A percentile compares a stretch with the other conserved stretches of the same genome.
Evolutionary conservation across 2,797 vertebrate species (phyloP).

Genomic region (Rachycentron canadum): DNA sequence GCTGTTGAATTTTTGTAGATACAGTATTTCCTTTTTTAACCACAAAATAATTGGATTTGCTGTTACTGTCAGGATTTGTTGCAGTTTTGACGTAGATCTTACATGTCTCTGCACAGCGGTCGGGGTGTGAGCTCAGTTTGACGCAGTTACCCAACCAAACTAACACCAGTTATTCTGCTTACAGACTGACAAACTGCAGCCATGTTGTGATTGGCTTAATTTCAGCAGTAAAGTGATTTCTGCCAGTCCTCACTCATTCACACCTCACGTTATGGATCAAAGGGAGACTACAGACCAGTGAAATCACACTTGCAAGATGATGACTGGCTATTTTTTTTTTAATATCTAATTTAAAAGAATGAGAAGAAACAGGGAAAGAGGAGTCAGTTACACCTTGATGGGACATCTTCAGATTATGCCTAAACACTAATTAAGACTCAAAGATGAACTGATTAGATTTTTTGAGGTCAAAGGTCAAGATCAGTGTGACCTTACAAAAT

Average conservation of each 20-base stretch:
- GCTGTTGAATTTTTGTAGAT: neutral
- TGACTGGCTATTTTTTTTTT: neutral
- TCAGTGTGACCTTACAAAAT: too few relatives aligned
- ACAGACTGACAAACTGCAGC: neutral
- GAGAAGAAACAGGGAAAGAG: too few relatives aligned
- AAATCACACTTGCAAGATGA: neutral
- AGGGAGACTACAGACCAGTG: neutral
- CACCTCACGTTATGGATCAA: neutral
- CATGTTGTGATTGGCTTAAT: neutral
- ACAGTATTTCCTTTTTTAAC: neutral
- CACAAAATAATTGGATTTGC: slow-evolving; percentile 8
- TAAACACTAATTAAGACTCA: too few relatives aligned
- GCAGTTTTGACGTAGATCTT: neutral
- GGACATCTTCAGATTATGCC: too few relatives aligned
- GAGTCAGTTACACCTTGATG: too few relatives aligned
- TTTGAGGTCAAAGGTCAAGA: too few relatives aligned
- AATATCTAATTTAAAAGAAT: neutral
- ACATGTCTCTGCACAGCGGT: neutral
- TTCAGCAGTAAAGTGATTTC: neutral
- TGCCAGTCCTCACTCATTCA: neutral
- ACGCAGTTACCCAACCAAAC: slow-evolving; percentile 4
- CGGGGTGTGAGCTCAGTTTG: neutral
- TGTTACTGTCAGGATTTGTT: neutral
- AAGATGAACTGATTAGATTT: too few relatives aligned
- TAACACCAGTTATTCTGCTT: neutral